phyloP scores from a whole-genome alignment of 2,113 vertebrate genomes.

The Podiceps cristatus region DNA sequence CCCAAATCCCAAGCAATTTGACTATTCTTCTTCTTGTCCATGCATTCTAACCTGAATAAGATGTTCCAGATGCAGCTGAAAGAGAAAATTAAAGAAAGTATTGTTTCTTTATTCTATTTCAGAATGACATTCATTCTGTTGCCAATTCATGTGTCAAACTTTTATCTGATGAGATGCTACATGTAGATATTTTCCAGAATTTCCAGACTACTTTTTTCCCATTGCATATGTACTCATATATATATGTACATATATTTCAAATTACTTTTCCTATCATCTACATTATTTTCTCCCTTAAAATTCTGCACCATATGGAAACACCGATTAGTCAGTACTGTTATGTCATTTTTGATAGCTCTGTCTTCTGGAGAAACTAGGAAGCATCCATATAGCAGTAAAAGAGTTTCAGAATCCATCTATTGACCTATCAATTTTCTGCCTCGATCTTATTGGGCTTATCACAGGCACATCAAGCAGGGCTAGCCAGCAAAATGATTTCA shows the following conservation, averaged over 20 bases:
- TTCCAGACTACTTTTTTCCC: background rate
- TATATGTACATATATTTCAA: background rate
- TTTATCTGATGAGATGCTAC: background rate
- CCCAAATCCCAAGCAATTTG: background rate
- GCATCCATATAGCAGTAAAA: background rate
- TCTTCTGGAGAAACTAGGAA: conserved; percentile 4
- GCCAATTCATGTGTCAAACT: background rate
- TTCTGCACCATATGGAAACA: conserved; percentile 2
- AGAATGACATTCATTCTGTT: background rate
- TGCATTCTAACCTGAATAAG: background rate
- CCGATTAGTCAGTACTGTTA: conserved; percentile 12
- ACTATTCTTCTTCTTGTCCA: background rate
- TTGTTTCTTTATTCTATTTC: background rate
- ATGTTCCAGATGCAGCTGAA: background rate
- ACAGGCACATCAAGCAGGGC: background rate
- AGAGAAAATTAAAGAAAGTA: background rate
- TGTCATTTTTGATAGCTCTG: conserved; percentile 8
- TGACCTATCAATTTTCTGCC: background rate
- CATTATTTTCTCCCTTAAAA: conserved; percentile 20
- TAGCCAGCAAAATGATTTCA: background rate
- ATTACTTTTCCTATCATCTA: conserved; percentile 6
- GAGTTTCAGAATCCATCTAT: background rate
- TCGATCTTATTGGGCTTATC: background rate
- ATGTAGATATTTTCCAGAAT: background rate
- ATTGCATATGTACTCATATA: background rate